Percentiles rank a stretch among this genome's conserved stretches.
phyloP scores from a whole-genome alignment of 2,888 invertebrate genomes.

The Thereva unica region DNA sequence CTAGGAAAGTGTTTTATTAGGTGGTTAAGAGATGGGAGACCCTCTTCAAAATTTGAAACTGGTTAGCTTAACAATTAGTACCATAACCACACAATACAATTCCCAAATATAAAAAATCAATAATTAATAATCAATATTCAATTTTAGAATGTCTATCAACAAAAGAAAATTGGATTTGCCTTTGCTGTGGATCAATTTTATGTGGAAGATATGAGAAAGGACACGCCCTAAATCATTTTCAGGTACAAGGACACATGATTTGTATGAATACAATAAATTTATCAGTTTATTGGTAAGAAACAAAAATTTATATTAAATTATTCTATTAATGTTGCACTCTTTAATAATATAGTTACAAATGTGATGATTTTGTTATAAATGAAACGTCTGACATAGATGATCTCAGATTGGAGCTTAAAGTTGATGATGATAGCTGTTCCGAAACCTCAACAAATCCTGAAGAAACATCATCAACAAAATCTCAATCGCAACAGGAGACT shows the following conservation, averaged over 20 bases:
- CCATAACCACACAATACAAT: neutral
- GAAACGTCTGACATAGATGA: constrained; percentile 67
- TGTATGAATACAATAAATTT: constrained; percentile 77
- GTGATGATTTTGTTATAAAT: constrained; percentile 79
- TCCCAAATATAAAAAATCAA: neutral
- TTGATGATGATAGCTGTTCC: constrained; percentile 50
- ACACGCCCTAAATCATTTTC: constrained; percentile 74
- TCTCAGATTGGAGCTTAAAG: constrained; percentile 62
- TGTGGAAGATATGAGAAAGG: constrained; percentile 79
- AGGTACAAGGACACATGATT: constrained; percentile 68
- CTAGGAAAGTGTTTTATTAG: no score
- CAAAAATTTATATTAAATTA: neutral
- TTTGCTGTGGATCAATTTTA: constrained; percentile 72
- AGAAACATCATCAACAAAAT: constrained; percentile 41
- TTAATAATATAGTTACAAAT: constrained; percentile 67
- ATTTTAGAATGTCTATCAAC: constrained; percentile 65
- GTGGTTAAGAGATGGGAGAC: no score
- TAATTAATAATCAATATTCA: constrained; percentile 18
- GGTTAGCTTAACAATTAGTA: neutral
- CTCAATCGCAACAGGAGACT: constrained; percentile 47
- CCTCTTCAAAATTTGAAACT: no score
- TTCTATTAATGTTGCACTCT: neutral
- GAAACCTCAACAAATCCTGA: constrained; percentile 51
- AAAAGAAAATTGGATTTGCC: constrained; percentile 77
- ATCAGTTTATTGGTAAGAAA: constrained; percentile 72